Evolutionary conservation across 2,797 vertebrate species (phyloP), one percentile per base, ranked within the genome.

Genomic region (Tragopan temminckii): DNA sequence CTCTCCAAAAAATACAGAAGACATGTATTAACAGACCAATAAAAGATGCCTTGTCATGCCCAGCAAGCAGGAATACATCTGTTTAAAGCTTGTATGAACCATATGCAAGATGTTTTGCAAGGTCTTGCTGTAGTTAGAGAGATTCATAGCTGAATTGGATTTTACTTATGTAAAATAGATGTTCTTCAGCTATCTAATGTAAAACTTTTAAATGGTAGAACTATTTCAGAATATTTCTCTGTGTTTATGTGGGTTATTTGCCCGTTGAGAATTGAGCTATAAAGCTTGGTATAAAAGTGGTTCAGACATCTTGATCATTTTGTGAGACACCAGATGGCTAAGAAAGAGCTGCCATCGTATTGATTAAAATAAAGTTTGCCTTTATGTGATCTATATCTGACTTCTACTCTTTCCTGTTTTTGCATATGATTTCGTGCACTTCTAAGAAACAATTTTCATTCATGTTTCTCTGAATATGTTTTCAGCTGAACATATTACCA

Each of bases 31-130:
- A 96, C 23, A 79, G 95, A 69, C 88, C 82, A 93, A 93, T 97
- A 97, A 97, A 97, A 93, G 88, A 94, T 83, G 70, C 69, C 77
- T 36, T 93, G 91, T 95, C 89, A 57, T 95, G 95, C 96, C 97
- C 94, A 97, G 86, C 94, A 95, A 92, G 94, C 90, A 94, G 61
- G 86, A 95, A 81, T 89, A 91, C 94, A 89, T 96, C 96, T 97
- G 92, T 77, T 90, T 96, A 94, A 95, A 89, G 81, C 80, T 95
- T 91, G 59, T 75, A 78, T 94, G 92, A 95, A 76, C 95, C 93
- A 96, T 43, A 78, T 82, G 83, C 64, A 92, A 92, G 91, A 85
- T 85, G 66, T 89, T 93, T 95, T 92, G 78, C 64, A 94, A 91
- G 79, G 72, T 85, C 75, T 91, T 89, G 55, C 85, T 95, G 27